Conservation (phyloP, 2,888 invertebrate genomes). For the Diploptera punctata region DNA sequence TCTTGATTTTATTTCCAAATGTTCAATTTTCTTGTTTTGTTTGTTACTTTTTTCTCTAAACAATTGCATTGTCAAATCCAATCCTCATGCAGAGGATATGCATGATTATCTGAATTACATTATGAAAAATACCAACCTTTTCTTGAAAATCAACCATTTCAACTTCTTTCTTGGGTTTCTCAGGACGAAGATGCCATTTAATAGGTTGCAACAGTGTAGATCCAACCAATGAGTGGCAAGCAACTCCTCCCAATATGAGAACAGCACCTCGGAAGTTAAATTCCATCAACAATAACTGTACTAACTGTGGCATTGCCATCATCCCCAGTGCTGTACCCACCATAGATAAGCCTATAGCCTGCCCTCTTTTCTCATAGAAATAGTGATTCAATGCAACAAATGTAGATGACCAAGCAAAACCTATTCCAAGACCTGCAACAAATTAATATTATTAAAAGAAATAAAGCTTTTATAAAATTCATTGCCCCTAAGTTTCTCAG, state of each 20-base stretch:
- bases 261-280: slow-evolving; percentile 74
- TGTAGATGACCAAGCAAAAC: slow-evolving; percentile 76
- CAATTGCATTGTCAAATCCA: too few species aligned
- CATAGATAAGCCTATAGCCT: slow-evolving; percentile 80
- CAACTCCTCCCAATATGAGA: slow-evolving; percentile 69
- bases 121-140: neutral
- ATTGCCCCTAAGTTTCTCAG: too few species aligned
- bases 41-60: too few species aligned
- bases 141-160: neutral
- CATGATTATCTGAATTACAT: too few species aligned
- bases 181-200: slow-evolving; percentile 71
- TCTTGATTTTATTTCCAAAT: too few species aligned
- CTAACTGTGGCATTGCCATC: slow-evolving; percentile 78
- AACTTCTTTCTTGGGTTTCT: neutral
- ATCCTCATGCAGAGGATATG: too few species aligned
- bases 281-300: slow-evolving; percentile 66
- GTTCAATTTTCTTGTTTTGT: too few species aligned
- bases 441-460: too few species aligned
- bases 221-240: slow-evolving; percentile 72
- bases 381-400: slow-evolving; percentile 82
- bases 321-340: slow-evolving; percentile 81
- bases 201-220: slow-evolving; percentile 73
- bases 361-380: slow-evolving; percentile 77
- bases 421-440: slow-evolving; percentile 72
- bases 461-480: too few species aligned